These are phyloP conservation scores for Pseudopipra pipra DNA, from an alignment of 2,113 vertebrate genomes.

Conservation along the genomic window DNA sequence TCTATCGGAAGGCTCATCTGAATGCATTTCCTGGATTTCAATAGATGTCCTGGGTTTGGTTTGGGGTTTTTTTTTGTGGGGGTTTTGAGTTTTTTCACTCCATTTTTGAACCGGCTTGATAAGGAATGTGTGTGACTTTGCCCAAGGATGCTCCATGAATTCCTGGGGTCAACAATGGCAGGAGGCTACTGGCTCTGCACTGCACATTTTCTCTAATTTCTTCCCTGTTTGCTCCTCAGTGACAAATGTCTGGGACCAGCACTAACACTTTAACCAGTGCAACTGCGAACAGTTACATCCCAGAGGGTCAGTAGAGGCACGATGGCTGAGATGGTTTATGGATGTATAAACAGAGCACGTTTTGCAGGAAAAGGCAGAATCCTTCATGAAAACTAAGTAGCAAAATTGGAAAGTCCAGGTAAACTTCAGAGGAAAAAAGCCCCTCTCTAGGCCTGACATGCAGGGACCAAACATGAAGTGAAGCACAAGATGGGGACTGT, in stretches of 20 bases:
- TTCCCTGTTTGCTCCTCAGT: background rate
- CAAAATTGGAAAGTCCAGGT: background rate
- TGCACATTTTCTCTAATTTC: background rate
- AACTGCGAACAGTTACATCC: background rate
- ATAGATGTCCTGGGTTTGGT: background rate
- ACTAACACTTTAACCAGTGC: background rate
- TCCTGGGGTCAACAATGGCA: background rate
- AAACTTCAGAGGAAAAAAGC: background rate
- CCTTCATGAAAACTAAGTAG: background rate
- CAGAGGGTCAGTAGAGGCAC: background rate
- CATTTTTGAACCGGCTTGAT: background rate
- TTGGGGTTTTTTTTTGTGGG: background rate
- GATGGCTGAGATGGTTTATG: rapidly evolving
- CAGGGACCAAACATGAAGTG: background rate
- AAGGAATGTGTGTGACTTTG: background rate
- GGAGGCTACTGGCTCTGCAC: background rate
- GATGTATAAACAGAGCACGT: background rate
- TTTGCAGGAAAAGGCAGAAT: background rate
- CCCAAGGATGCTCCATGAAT: background rate
- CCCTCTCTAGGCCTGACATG: background rate
- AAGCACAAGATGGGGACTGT: background rate
- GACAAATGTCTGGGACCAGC: background rate
- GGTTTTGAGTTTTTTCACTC: background rate
- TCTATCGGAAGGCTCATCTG: background rate
- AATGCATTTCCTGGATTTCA: background rate